Evolutionary conservation across 2,797 vertebrate genomes (phyloP), one percentile per base, ranked within the genome.

Genomic region (Margarornis squamiger): DNA sequence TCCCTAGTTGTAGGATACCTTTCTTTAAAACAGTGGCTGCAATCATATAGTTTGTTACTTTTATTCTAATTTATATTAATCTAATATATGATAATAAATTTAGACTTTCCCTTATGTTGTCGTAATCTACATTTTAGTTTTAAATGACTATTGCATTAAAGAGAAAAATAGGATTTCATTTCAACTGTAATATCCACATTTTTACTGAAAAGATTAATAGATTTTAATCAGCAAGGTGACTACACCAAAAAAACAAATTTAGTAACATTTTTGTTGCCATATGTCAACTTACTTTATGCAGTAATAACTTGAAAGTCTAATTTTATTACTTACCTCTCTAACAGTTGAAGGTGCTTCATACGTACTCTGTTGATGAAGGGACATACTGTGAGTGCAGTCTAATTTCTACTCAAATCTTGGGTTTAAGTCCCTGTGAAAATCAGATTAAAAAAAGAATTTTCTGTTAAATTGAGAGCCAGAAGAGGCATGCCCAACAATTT

Each of bases 271-370:
- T 29, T 76, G 23, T 84, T 90, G 63, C 43, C 45, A 49, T 86
- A 54, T 39, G 32, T 91, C 70, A 78, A 86, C 45, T 88, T 92
- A 72, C 66, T 90, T 77, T 78, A 57, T 68, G 39, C 52, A 82
- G 58, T 62, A 91, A 77, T 79, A 86, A 68, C 48, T 43, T 57
- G 63, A 86, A 90, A 84, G 38, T 52, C 39, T 70, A 75, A 84
- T 86, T 94, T 81, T 90, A 86, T 88, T 92, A 59, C 78, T 88
- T 82, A 76, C 27, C 27, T 84, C 73, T 77, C 39, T 36, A 34
- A 38, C 52, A 85, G 41, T 39, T 80, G 54, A 70, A 95, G 92
- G 34, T 63, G 17, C 73, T 94, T 95, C 62, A 81, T 67, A 88
- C 13, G n/a, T 49, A 43, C 12, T 92, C 46, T 95, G 59, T 59